phyloP scores from a whole-genome alignment of 30 jellyfish, hydroid and myxozoan genomes.

The Aurelia sp. region DNA sequence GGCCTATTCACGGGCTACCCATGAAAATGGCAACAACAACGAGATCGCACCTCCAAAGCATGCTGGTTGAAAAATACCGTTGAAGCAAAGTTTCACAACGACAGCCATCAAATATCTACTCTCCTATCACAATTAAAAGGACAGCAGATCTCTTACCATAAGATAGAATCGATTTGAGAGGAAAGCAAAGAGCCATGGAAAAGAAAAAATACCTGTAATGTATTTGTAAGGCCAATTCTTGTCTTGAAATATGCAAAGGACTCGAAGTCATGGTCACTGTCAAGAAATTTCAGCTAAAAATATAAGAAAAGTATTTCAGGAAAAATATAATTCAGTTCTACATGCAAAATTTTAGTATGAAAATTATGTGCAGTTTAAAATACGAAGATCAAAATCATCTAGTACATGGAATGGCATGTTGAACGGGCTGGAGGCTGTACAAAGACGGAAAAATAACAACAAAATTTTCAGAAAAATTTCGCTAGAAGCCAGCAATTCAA shows the following conservation, averaged over 20 bases:
- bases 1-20: too few relatives aligned
- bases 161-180: too few relatives aligned
- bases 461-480: background rate
- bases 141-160: too few relatives aligned
- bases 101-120: too few relatives aligned
- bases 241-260: constrained; percentile 86
- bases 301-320: background rate
- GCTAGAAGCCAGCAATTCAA: background rate
- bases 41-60: too few relatives aligned
- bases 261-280: constrained; percentile 40
- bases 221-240: constrained; percentile 69
- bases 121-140: too few relatives aligned
- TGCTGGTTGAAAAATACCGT: too few relatives aligned
- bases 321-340: too few relatives aligned
- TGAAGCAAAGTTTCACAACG: too few relatives aligned
- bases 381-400: background rate
- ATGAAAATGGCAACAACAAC: too few relatives aligned
- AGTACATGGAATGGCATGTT: background rate
- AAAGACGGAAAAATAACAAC: background rate
- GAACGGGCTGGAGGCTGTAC: background rate
- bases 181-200: too few relatives aligned
- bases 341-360: background rate
- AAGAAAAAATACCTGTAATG: constrained; percentile 28
- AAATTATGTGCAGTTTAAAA: background rate
- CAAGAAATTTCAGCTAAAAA: constrained; percentile 35